Evolutionary conservation across 2,113 vertebrate species (phyloP), one percentile per base, ranked within the genome.

Genomic region (Protobothrops flavoviridis): DNA sequence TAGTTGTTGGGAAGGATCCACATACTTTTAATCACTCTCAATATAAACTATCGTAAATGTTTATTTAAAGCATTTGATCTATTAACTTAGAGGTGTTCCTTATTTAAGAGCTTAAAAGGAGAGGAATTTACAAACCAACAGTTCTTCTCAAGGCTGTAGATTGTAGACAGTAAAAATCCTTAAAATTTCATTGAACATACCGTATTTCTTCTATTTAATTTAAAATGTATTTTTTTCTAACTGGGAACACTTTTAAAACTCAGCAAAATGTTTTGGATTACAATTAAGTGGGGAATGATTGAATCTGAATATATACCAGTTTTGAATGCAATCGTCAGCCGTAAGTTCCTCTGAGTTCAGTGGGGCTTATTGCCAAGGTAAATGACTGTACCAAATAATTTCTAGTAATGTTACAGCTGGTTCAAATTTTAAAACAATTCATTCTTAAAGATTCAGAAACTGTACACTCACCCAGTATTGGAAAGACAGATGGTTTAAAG

Each of bases 391-490:
- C 39, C 15, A 4, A 5, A 33, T 55, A 92, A 45, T 52, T 59
- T 21, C 11, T 20, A 33, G 33, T 89, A 13, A 57, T 91, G 20
- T 86, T 26, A 39, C 55, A 64, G 1, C 26, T 1, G 6, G 1
- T 57, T 39, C 0, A 50, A 20, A 15, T 0, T 85, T 90, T 53
- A 50, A 59, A 90, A 29, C 1, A 1, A 20, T 0, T 1, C 87
- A 57, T 33, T 0, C 11, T 81, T 2, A 53, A n/a, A 24, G 21
- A 11, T 50, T 8, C 1, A 4, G 20, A n/a, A 48, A 64, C 0
- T 53, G 55, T 90, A 56, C 81, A 39, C 95, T 94, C 96, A 94
- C 93, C 96, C 96, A 21, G 33, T 5, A 0, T 21, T 23, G 69
- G 53, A 81, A 13, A 87, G 74, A 92, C 88, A 10, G 92, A 61